These are phyloP conservation scores for Leucophora obtusa DNA, from an alignment of 2,888 invertebrate genomes.

Conservation along the genomic window DNA sequence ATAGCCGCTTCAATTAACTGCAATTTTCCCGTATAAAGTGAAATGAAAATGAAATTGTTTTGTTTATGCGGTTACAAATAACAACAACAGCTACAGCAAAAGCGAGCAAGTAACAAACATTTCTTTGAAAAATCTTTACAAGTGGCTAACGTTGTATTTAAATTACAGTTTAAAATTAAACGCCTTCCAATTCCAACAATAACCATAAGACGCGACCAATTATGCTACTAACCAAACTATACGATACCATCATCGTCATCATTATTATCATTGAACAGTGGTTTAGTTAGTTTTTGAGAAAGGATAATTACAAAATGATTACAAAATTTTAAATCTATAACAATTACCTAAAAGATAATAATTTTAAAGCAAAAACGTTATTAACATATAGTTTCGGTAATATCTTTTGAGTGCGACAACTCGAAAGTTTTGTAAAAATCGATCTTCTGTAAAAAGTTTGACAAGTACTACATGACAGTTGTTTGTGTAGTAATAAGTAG, in stretches of 20 bases:
- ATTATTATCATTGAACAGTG: slow-evolving; percentile 32
- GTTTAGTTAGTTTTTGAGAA: not conserved
- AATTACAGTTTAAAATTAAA: slow-evolving; percentile 61
- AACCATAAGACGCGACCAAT: slow-evolving; percentile 49
- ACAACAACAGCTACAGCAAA: slow-evolving; percentile 9
- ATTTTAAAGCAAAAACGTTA: no score
- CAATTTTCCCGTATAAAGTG: slow-evolving; percentile 67
- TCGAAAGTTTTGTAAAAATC: no score
- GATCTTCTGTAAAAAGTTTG: no score
- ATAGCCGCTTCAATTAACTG: slow-evolving; percentile 64
- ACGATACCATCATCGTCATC: not conserved
- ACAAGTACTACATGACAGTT: no score
- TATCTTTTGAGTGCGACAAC: no score
- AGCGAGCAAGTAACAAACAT: slow-evolving; percentile 23
- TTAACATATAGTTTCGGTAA: no score
- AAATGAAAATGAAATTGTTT: slow-evolving; percentile 69
- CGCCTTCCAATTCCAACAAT: slow-evolving; percentile 58
- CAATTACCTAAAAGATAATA: no score
- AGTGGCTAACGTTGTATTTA: slow-evolving; percentile 60
- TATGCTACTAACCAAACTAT: slow-evolving; percentile 30
- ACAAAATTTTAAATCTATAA: no score
- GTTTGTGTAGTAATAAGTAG: no score
- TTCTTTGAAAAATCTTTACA: slow-evolving; percentile 27
- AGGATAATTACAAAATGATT: no score
- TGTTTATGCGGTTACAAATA: slow-evolving; percentile 34